These are phyloP conservation scores for Podarcis siculus DNA, from an alignment of 2,797 vertebrate species.

Conservation along the genomic window DNA sequence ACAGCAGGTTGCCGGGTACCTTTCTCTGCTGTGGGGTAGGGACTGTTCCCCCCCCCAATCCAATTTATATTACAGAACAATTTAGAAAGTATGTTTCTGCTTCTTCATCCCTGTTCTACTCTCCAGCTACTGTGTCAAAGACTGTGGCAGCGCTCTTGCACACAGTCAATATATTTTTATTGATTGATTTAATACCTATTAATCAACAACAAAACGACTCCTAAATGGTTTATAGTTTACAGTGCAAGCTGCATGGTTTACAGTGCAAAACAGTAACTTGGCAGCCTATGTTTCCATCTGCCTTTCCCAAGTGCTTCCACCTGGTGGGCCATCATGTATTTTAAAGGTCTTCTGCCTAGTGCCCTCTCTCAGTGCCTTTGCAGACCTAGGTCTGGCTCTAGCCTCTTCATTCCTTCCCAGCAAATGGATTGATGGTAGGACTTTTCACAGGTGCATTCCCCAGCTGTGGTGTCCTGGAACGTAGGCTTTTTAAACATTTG, in stretches of 20 bases:
- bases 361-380: background rate
- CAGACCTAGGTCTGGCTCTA: background rate
- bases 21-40: background rate
- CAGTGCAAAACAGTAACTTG: background rate
- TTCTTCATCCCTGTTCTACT: background rate
- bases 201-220: too few relatives aligned
- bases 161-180: background rate
- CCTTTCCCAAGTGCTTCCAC: background rate
- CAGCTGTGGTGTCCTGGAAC: background rate
- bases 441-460: background rate
- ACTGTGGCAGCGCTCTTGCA: background rate
- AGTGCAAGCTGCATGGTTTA: too few relatives aligned
- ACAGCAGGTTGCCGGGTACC: background rate
- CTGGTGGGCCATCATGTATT: background rate
- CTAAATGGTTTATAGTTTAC: too few relatives aligned
- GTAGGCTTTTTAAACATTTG: background rate
- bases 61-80: too few relatives aligned
- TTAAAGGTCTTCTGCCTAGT: background rate
- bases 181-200: background rate
- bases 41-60: background rate
- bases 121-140: too few relatives aligned
- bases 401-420: background rate
- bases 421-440: background rate
- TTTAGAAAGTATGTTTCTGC: background rate
- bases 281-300: background rate